Evolutionary conservation across 2,888 invertebrate species (phyloP), one percentile per base, ranked within the genome.

Genomic region (Trichogramma dendrolimi): DNA sequence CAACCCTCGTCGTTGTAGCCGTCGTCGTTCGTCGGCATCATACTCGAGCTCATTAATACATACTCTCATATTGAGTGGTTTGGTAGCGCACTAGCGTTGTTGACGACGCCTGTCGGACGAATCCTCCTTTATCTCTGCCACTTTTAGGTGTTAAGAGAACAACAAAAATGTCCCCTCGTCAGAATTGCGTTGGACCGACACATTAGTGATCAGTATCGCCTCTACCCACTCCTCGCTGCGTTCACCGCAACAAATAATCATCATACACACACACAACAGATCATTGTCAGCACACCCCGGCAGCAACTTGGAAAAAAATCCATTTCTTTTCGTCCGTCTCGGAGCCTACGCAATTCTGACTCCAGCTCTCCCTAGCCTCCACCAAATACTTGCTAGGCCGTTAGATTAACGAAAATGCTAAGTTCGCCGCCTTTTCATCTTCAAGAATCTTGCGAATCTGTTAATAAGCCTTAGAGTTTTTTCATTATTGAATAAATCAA

Each of bases 51-150:
- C 72, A 72, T 74, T 71, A 74, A 73, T 69, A 73, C 75, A 78
- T 73, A 75, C 78, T 77, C 76, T 78, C 76, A 78, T 77, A 79
- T 78, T 78, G 77, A 78, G 77, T 72, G 73, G 75, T 77, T 76
- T 73, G 74, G 56, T 76, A 74, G 72, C 59, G 58, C 59, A 65
- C 55, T 61, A 61, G 41, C 71, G 75, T 75, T 73, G 75, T 76
- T 74, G 77, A 73, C 72, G 73, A 71, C 67, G 71, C 71, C 72
- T 72, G 71, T 70, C 71, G 70, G 69, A 67, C 67, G 69, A 70
- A 56, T 62, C 71, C 74, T 77, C 78, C 77, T 76, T 72, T 71
- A 73, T 71, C 69, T 70, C 63, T 63, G 43, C 54, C 54, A 48
- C 41, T 51, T n/a, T 27, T 27, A 27, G 27, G 3, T 27, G 27